Evolutionary conservation across 2,113 vertebrate genomes (phyloP).

Genomic region (Rhynchomys soricoides): DNA sequence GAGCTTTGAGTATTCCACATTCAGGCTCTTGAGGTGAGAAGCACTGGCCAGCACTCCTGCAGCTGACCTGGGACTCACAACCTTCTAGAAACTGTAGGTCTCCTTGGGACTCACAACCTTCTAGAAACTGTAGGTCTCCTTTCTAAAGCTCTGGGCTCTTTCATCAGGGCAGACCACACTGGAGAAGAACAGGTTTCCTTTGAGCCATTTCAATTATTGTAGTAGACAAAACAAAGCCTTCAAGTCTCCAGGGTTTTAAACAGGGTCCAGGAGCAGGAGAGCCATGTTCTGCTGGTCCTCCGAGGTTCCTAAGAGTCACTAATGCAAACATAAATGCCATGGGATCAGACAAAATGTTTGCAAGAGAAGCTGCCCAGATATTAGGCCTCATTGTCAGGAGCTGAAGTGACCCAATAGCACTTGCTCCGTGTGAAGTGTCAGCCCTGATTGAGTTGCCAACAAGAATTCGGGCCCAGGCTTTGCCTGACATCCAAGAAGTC

Average conservation of each 20-base stretch:
- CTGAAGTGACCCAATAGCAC: background rate
- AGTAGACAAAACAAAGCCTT: constrained; percentile 11
- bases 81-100: background rate
- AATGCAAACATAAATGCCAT: background rate
- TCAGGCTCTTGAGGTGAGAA: constrained; percentile 1
- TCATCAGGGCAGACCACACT: background rate
- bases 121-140: background rate
- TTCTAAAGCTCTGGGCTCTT: background rate
- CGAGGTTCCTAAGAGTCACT: background rate
- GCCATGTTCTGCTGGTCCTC: background rate
- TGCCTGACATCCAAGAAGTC: background rate
- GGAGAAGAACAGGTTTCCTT: background rate
- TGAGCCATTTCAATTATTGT: background rate
- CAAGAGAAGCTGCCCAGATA: background rate
- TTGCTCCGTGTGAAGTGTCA: background rate
- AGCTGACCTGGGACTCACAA: background rate
- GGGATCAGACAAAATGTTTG: background rate
- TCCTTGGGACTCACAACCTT: background rate
- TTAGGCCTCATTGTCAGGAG: background rate
- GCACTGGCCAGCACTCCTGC: background rate
- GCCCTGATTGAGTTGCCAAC: background rate
- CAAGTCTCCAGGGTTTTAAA: constrained; percentile 30
- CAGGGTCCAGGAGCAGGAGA: background rate
- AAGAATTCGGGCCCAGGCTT: background rate
- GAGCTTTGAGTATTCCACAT: background rate